These are phyloP conservation scores for Catostylus mosaicus DNA, from an alignment of 30 jellyfish, hydroid and myxozoan species.

Conservation along the genomic window DNA sequence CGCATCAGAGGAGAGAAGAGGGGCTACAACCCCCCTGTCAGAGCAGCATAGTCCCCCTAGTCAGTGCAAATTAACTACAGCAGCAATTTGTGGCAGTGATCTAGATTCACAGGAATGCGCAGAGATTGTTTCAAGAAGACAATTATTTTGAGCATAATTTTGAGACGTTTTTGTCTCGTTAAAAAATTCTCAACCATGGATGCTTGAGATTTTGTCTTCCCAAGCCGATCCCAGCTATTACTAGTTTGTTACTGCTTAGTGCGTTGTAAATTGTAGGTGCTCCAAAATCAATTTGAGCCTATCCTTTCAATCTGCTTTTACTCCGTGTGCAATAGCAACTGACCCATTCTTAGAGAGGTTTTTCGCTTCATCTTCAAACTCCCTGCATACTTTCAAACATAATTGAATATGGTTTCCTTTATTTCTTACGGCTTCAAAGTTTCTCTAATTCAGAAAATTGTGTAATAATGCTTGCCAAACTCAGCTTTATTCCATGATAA, in stretches of 20 bases:
- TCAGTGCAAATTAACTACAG: too few species aligned
- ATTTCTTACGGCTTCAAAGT: constrained; percentile 37
- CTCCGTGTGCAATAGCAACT: constrained; percentile 49
- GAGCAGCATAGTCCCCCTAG: too few species aligned
- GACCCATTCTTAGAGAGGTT: constrained; percentile 45
- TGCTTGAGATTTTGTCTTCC: constrained; percentile 34
- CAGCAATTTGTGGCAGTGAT: constrained; percentile 42
- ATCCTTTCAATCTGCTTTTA: constrained; percentile 43
- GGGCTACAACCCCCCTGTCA: too few species aligned
- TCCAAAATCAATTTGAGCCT: constrained; percentile 34
- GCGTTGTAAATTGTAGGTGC: constrained; percentile 31
- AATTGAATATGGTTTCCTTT: constrained; percentile 34
- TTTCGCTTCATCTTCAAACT: constrained; percentile 30
- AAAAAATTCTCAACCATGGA: constrained; percentile 34
- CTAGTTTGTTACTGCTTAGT: constrained; percentile 19
- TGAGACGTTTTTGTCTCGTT: constrained; percentile 7
- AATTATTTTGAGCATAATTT: constrained; percentile 6
- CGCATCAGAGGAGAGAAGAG: too few species aligned
- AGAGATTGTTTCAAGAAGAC: constrained; percentile 40
- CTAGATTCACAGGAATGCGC: constrained; percentile 39
- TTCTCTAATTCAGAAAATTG: constrained; percentile 28
- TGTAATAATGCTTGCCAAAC: constrained; percentile 35
- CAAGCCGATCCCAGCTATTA: constrained; percentile 48
- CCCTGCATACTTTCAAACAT: constrained; percentile 35
- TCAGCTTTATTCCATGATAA: constrained; percentile 28